phyloP scores from a whole-genome alignment of 2,888 invertebrate genomes.

The Ferrisia virgata region DNA sequence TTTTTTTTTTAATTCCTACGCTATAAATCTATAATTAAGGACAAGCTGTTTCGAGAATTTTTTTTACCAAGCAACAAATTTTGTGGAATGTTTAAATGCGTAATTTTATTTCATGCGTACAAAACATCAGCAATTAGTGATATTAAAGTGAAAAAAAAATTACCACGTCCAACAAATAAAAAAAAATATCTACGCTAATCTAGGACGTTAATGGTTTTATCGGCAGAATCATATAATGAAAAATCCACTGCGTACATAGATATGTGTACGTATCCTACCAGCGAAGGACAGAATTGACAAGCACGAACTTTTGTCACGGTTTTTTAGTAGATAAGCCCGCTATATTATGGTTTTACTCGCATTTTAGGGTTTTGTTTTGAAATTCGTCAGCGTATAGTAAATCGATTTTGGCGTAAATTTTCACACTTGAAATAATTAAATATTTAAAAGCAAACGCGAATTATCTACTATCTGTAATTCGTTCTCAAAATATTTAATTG shows the following conservation, averaged over 20 bases:
- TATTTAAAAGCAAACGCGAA: neutral
- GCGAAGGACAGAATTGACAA: too few species aligned
- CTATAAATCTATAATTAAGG: too few species aligned
- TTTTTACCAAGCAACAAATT: too few species aligned
- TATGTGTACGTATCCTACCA: too few species aligned
- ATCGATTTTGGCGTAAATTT: neutral
- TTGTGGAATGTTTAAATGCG: too few species aligned
- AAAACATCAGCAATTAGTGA: too few species aligned
- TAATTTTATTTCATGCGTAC: too few species aligned
- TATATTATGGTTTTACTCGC: neutral
- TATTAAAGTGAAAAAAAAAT: neutral
- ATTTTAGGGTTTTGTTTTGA: neutral
- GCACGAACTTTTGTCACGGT: neutral
- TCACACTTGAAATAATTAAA: neutral
- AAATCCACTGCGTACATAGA: neutral
- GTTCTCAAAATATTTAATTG: neutral
- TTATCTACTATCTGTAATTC: neutral
- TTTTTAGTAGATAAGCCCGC: neutral
- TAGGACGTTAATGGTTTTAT: too few species aligned
- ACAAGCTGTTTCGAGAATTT: too few species aligned
- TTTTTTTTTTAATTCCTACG: too few species aligned
- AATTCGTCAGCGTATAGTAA: neutral
- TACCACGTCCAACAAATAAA: neutral
- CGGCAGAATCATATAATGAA: neutral
- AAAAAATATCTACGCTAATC: too few species aligned